Conservation (phyloP, 2,888 invertebrate genomes). For the Colostygia pectinataria region DNA sequence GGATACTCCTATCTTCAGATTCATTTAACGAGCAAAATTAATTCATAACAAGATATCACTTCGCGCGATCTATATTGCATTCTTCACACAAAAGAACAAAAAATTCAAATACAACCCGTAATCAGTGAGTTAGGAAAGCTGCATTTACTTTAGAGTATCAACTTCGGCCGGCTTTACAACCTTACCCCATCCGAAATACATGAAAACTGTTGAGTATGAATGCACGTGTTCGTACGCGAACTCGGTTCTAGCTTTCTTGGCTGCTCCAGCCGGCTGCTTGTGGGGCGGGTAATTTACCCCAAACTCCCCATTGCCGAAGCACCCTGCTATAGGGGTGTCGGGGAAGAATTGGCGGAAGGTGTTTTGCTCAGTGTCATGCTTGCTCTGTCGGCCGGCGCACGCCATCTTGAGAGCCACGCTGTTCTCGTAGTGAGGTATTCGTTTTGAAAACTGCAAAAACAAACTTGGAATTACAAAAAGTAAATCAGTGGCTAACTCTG, state of each 20-base stretch:
- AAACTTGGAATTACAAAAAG: background rate
- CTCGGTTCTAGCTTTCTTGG: conserved; percentile 22
- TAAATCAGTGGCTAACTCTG: background rate
- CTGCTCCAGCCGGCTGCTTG: conserved; percentile 45
- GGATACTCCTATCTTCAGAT: background rate
- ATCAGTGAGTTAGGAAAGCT: background rate
- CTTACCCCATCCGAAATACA: conserved; percentile 77
- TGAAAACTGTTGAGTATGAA: conserved; percentile 72
- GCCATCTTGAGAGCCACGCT: conserved; percentile 70
- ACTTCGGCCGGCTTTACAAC: conserved; percentile 40
- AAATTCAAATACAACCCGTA: too few relatives aligned
- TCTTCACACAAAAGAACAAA: too few relatives aligned
- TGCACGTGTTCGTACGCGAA: conserved; percentile 55
- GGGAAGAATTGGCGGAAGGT: conserved; percentile 68
- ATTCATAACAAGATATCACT: too few relatives aligned
- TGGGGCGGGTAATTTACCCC: conserved; percentile 60
- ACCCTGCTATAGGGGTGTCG: conserved; percentile 62
- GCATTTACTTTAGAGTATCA: conserved; percentile 12
- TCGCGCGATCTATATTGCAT: too few relatives aligned
- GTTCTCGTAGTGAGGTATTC: conserved; percentile 66
- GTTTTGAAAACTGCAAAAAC: conserved; percentile 63
- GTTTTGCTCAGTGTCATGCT: conserved; percentile 65
- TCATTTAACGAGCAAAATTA: background rate
- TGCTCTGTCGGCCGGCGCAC: conserved; percentile 69
- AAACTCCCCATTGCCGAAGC: conserved; percentile 75